These are phyloP conservation scores for Acanthoscelides obtectus DNA, from an alignment of 2,888 invertebrate species.

Conservation along the genomic window DNA sequence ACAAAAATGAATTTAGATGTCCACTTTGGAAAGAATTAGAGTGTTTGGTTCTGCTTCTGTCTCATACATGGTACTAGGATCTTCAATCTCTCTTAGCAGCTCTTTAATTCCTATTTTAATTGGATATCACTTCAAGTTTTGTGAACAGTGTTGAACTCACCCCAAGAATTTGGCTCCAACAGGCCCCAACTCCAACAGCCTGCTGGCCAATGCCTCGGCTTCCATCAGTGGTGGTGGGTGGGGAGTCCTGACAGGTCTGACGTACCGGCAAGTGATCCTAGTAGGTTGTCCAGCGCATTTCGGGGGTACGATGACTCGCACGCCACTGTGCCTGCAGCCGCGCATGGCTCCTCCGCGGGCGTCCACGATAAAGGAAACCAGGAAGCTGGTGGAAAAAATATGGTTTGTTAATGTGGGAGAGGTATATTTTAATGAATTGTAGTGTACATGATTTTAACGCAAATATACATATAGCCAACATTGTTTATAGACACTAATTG, in stretches of 20 bases:
- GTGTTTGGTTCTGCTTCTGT: too few relatives aligned
- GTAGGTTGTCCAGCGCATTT: constrained; percentile 93
- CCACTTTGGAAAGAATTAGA: too few relatives aligned
- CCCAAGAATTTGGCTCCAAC: constrained; percentile 95
- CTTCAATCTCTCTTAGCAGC: too few relatives aligned
- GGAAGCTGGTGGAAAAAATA: constrained; percentile 63
- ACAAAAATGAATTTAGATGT: too few relatives aligned
- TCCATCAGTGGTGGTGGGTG: constrained; percentile 97
- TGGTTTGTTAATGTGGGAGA: too few relatives aligned
- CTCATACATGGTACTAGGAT: too few relatives aligned
- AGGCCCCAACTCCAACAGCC: constrained; percentile 93
- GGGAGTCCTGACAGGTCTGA: constrained; percentile 64
- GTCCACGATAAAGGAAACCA: constrained; percentile 99
- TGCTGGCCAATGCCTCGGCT: constrained; percentile 93
- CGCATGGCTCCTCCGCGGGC: constrained; percentile 99
- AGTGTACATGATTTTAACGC: too few relatives aligned
- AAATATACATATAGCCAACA: too few relatives aligned
- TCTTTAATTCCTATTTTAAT: too few relatives aligned
- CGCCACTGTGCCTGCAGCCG: constrained; percentile 96
- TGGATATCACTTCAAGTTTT: neutral
- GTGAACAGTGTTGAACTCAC: constrained; percentile 48
- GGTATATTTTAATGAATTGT: too few relatives aligned
- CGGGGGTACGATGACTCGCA: constrained; percentile 94
- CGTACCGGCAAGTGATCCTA: constrained; percentile 90
- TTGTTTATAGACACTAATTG: too few relatives aligned